Conservation (phyloP, 2,797 vertebrate species). For the Miichthys miiuy region DNA sequence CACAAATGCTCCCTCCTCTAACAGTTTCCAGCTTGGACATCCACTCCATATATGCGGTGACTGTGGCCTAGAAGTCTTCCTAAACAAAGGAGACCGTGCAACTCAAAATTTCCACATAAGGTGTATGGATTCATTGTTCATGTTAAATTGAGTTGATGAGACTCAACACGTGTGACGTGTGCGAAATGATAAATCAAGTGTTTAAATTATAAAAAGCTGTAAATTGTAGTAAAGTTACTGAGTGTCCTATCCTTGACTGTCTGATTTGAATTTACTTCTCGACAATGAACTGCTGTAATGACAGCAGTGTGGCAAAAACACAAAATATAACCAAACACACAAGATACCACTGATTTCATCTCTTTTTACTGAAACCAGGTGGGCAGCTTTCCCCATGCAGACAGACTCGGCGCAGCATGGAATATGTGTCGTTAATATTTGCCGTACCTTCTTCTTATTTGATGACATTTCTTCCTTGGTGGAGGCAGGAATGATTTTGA, state of each 20-base stretch:
- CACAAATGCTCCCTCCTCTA: constrained; percentile 55
- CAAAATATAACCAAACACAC: constrained; percentile 49
- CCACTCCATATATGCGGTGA: constrained; percentile 20
- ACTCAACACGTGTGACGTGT: constrained; percentile 18
- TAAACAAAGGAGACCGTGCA: constrained; percentile 22
- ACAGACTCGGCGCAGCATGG: not conserved
- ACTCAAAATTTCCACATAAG: constrained; percentile 47
- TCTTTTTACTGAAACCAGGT: constrained; percentile 55
- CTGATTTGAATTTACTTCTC: constrained; percentile 47
- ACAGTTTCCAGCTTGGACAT: constrained; percentile 62
- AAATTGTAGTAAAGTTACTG: constrained; percentile 19
- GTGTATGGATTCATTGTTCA: constrained; percentile 28
- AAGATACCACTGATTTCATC: constrained; percentile 50
- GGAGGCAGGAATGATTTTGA: constrained; percentile 94
- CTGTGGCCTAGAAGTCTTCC: constrained; percentile 15
- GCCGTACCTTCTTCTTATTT: constrained; percentile 67
- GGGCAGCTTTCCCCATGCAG: constrained; percentile 3
- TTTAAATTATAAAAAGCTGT: constrained; percentile 36
- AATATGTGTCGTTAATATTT: constrained; percentile 2
- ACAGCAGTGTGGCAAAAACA: constrained; percentile 56
- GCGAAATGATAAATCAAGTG: constrained; percentile 21
- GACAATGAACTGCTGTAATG: constrained; percentile 33
- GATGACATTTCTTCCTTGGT: constrained; percentile 86
- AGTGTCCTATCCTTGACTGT: constrained; percentile 43
- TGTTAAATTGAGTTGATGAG: constrained; percentile 26